Percentiles rank a stretch among this genome's conserved stretches.
phyloP scores from a whole-genome alignment of 2,888 invertebrate genomes.

The Copidosoma aretas region DNA sequence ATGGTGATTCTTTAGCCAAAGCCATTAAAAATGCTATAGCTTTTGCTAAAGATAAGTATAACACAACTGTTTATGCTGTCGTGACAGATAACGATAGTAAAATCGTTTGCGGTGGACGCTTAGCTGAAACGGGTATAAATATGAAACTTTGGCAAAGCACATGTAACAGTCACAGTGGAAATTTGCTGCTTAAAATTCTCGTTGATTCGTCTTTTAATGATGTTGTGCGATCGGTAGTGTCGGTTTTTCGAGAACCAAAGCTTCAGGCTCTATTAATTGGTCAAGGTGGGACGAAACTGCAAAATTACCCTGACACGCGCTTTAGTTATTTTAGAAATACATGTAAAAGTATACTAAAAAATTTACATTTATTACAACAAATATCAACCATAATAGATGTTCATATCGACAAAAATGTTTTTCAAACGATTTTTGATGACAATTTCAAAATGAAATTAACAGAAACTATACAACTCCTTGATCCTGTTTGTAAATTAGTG shows the following conservation, averaged over 20 bases:
- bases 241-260: background rate
- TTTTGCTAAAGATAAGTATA: conserved; percentile 5
- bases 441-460: background rate
- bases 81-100: conserved; percentile 10
- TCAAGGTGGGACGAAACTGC: background rate
- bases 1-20: conserved; percentile 1
- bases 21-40: background rate
- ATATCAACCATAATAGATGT: background rate
- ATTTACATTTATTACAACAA: background rate
- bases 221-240: background rate
- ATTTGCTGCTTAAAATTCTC: background rate
- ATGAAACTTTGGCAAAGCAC: background rate
- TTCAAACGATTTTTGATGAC: background rate
- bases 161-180: conserved; percentile 4
- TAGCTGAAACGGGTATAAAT: background rate
- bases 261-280: background rate
- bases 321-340: conserved; percentile 3
- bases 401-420: background rate
- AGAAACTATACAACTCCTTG: background rate
- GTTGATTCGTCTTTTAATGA: background rate
- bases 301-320: conserved; percentile 5
- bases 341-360: background rate
- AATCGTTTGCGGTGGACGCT: background rate
- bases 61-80: background rate
- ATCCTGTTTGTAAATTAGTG: background rate